Base-by-base conservation (phyloP, 1,140 invertebrate species). In the Papilio glaucus region DNA sequence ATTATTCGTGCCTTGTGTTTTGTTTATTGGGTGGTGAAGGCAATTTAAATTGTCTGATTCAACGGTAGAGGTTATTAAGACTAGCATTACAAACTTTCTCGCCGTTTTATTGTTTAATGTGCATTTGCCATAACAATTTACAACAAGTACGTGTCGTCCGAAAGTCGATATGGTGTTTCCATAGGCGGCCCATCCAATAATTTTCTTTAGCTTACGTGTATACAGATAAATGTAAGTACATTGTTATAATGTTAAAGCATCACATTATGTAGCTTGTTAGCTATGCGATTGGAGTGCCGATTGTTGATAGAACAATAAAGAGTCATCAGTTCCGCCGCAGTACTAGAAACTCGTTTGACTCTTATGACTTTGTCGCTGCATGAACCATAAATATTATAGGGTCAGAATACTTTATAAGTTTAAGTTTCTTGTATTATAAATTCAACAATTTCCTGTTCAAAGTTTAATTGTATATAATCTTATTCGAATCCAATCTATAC, bases 321-420 rank as follows among this genome's bases (percentile, higher is more conserved):
- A 24, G 49, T 57, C 9, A 57, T 57, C 49, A 26, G 49, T 57
- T 57, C 45, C 49, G 49, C 49, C 24, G 49, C 21, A 57, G 10
- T 57, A 26, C 18, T 57, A 57, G 49, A 57, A 57, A 57, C 45
- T 53, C 15, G 18, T 18, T 49, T 21, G 10, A 6, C 18, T 57
- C n/a, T n/a, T n/a, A n/a, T n/a, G 21, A 0, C 24, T 2, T 49
- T 49, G 1, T 21, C 15, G 8, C 29, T 33, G 29, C 45, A 21
- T 49, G 9, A 7, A 49, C 21, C 21, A 57, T 26, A 57, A 53
- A n/a, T n/a, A n/a, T n/a, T 12, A 26, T 2, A 45, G 3, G 21
- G 21, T 12, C 9, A 49, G 7, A 49, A 24, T 4, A 3, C 9
- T n/a, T n/a, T n/a, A n/a, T n/a, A n/a, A n/a, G n/a, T n/a, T n/a